These are phyloP conservation scores for Chloebia gouldiae DNA, from an alignment of 2,113 vertebrate species.

Conservation along the genomic window DNA sequence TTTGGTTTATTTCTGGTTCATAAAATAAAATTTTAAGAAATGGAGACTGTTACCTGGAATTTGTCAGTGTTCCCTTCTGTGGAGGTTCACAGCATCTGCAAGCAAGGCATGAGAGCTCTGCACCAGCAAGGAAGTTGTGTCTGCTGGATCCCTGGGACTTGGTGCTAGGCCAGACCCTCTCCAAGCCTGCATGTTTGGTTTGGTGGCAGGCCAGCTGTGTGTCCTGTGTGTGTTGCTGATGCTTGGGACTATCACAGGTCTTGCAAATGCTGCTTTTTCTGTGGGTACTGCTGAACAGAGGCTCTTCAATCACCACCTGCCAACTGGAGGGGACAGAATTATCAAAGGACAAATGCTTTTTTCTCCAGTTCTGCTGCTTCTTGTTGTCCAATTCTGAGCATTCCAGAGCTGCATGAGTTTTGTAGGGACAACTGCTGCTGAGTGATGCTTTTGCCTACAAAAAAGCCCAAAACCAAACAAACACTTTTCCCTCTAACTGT, in stretches of 20 bases:
- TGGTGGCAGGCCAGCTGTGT: background rate
- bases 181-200: background rate
- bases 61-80: background rate
- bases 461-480: background rate
- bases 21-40: background rate
- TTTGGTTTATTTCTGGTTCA: background rate
- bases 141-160: background rate
- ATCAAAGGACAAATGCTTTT: background rate
- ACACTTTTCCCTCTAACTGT: background rate
- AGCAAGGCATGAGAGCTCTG: accelerated
- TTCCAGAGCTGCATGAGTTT: background rate
- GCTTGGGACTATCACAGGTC: background rate
- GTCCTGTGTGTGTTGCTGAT: background rate
- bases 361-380: background rate
- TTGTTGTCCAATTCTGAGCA: background rate
- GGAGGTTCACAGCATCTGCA: background rate
- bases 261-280: background rate
- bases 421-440: background rate
- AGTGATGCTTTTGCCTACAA: background rate
- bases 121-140: background rate
- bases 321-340: background rate
- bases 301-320: background rate
- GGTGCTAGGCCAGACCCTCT: background rate
- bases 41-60: background rate
- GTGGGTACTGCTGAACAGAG: background rate